Base-by-base conservation (phyloP, 2,888 invertebrate genomes). In the Brachyptera risi region DNA sequence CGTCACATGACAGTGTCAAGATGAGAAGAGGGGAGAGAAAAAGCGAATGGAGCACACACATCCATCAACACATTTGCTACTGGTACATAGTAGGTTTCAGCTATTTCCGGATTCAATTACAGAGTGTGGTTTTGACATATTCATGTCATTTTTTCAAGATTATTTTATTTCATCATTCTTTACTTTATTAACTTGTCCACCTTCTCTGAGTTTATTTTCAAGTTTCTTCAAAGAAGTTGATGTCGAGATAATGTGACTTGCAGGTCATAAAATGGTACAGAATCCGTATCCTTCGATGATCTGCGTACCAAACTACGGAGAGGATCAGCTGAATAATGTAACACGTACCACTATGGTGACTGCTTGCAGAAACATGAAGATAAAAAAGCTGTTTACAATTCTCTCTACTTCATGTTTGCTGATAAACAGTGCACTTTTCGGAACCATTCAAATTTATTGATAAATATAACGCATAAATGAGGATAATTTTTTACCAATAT, bases 1-100 rank as follows among this genome's bases (percentile, higher is more conserved):
- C 35, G 54, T 54, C 54, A 54, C 23, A 54, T 54, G 54, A 54
- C 54, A 54, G 54, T 54, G 54, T 54, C 54, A 54, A 54, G 54
- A 54, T 17, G 31, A 31, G 50, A n/a, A n/a, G n/a, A 44, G 21
- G 37, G 35, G 23, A 37, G 24, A 44, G n/a, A 47, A 47, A 47
- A 47, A 47, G 24, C 35, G 35, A 17, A 37, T 37, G 37, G 37
- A 37, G 54, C 35, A 19, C 54, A 13, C 31, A 37, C 54, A 54
- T 54, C 54, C 54, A 54, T 54, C 54, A 54, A 35, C 31, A 37
- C 35, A 54, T 54, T 31, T 54, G 54, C 31, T 47, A 21, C 31
- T 44, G n/a, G n/a, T n/a, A n/a, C n/a, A 44, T 54, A 54, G 37
- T 21, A 54, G 19, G 54, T 54, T 54, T 54, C 54, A 54, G n/a